Conservation (phyloP, 64 coral and sea anemone genomes). For the Pocillopora damicornis region DNA sequence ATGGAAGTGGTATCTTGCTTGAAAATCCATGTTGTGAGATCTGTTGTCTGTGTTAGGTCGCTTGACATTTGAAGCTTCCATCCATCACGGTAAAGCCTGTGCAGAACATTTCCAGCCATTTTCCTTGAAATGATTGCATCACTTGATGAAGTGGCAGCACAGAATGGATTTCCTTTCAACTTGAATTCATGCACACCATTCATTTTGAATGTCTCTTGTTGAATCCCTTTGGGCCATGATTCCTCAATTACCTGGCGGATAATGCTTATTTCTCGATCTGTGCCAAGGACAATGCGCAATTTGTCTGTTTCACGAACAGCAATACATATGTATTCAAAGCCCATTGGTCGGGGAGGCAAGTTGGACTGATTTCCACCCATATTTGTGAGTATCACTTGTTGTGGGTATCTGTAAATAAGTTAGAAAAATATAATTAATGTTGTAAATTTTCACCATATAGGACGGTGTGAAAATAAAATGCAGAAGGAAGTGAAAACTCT, state of each 20-base stretch:
- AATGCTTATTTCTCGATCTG: conserved; percentile 63
- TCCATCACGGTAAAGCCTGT: conserved; percentile 58
- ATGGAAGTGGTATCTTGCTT: conserved; percentile 34
- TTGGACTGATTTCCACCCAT: conserved; percentile 74
- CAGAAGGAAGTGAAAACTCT: too few species aligned
- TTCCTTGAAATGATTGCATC: conserved; percentile 49
- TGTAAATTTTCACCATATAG: too few species aligned
- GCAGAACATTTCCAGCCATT: conserved; percentile 69
- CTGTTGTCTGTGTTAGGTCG: conserved; percentile 46
- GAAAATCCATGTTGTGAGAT: conserved; percentile 69
- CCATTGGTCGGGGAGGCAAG: conserved; percentile 51
- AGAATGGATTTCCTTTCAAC: conserved; percentile 64
- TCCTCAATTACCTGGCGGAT: conserved; percentile 67
- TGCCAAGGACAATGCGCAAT: conserved; percentile 63
- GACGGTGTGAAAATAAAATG: too few species aligned
- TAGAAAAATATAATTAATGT: background rate
- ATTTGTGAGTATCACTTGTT: background rate
- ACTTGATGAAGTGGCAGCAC: background rate
- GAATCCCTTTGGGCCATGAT: conserved; percentile 55
- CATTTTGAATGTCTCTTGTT: conserved; percentile 34
- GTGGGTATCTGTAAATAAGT: background rate
- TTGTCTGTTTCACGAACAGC: conserved; percentile 52
- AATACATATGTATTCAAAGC: conserved; percentile 87
- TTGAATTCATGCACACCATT: conserved; percentile 76
- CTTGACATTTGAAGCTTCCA: conserved; percentile 58